Percentiles rank a stretch among this genome's conserved stretches.
These are phyloP conservation scores for Pomatorhinus ruficollis DNA, from an alignment of 2,113 vertebrate species.

Conservation along the genomic window DNA sequence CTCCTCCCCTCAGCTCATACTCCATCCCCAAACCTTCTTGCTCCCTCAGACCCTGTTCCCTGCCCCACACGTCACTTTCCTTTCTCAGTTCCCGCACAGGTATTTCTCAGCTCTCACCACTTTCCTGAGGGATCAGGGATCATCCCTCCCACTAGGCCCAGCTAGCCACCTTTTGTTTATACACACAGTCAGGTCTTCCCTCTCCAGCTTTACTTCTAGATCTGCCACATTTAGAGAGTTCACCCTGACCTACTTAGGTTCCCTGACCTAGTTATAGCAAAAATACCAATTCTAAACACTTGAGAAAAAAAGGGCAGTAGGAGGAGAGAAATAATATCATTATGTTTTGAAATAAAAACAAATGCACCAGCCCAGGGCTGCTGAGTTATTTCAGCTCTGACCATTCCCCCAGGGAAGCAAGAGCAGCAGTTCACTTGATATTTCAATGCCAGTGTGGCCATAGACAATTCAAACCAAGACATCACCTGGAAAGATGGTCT, in stretches of 20 bases:
- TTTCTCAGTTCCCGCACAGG: not conserved
- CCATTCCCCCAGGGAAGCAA: not conserved
- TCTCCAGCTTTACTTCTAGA: constrained; percentile 40
- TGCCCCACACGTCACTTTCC: not conserved
- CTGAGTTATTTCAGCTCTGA: not conserved
- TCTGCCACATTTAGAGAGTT: constrained; percentile 45
- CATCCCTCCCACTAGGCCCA: not conserved
- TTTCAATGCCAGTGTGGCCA: not conserved
- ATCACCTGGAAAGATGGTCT: not conserved
- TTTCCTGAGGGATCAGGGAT: not conserved
- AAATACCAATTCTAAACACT: constrained; percentile 63
- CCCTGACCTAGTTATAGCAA: constrained; percentile 73
- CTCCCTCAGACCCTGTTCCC: not conserved
- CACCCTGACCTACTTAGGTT: constrained; percentile 74
- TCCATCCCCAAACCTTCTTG: not conserved
- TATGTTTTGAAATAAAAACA: constrained; percentile 44
- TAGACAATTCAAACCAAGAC: not conserved
- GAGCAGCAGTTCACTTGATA: not conserved
- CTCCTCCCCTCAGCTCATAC: not conserved
- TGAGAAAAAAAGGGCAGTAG: constrained; percentile 24
- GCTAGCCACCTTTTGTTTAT: constrained; percentile 27
- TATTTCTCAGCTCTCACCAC: not conserved
- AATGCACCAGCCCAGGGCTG: not conserved
- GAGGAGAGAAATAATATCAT: constrained; percentile 15
- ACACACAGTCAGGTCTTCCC: not conserved